Evolutionary conservation across 2,113 vertebrate genomes (phyloP), one percentile per base, ranked within the genome.

Genomic region (Chiloscyllium plagiosum): DNA sequence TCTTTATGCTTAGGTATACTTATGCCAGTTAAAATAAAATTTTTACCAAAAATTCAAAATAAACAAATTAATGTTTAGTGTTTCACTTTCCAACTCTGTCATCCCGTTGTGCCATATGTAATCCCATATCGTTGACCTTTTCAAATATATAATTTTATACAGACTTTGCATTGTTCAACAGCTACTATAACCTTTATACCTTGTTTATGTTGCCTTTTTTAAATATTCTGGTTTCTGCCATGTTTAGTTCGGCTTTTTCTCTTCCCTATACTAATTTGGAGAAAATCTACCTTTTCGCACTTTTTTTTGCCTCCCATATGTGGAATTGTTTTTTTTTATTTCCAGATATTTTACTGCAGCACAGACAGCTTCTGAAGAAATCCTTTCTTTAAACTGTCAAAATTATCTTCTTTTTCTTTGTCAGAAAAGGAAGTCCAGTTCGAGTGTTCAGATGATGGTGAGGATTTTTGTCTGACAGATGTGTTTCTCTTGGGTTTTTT

Each of bases 391-490:
- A 66, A 93, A 66, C 89, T 93, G 37, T 93, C 61, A 72, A 94
- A 72, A 97, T 97, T 96, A 22, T 95, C 97, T 97, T 97, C 97
- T 97, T 98, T 97, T 97, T 97, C 97, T 96, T 97, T 97, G 97
- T 98, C 97, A 98, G 98, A 98, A 98, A 98, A 98, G 97, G 97
- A 98, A 98, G 96, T 98, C 97, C 97, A 98, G 97, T 97, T 98
- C 97, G 96, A 97, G 98, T 98, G 97, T 98, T 97, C 97, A 98
- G 96, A 98, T 97, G 97, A 97, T 97, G 98, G 97, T 98, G 98
- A 98, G 98, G 97, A 97, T 96, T 96, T 97, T 97, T 97, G 96
- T 97, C 97, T 97, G 96, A 97, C 97, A 97, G 97, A 97, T 96
- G 96, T 97, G 96, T 97, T 96, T 97, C 97, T 96, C 96, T 96